phyloP scores from a whole-genome alignment of 2,797 vertebrate species.

The Myripristis murdjan region DNA sequence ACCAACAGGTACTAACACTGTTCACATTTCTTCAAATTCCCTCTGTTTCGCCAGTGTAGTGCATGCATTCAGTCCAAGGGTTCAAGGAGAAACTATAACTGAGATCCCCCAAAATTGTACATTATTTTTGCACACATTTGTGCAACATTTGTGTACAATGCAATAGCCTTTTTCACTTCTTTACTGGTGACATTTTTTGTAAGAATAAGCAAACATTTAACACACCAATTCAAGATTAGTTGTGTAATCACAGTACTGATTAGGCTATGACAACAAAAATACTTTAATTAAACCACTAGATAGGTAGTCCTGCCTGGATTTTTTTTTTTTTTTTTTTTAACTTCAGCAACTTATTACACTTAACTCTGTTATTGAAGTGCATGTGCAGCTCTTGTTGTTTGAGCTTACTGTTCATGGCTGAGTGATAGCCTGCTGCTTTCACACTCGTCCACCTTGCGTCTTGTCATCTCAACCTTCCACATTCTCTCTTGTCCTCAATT shows the following conservation, averaged over 20 bases:
- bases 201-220: neutral
- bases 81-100: neutral
- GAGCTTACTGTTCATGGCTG: slow-evolving; percentile 49
- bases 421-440: slow-evolving; percentile 61
- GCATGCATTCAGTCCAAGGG: slow-evolving; percentile 57
- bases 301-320: neutral
- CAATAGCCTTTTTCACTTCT: neutral
- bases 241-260: neutral
- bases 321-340: neutral
- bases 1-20: slow-evolving; percentile 93
- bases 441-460: slow-evolving; percentile 38
- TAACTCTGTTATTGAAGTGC: slow-evolving; percentile 37
- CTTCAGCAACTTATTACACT: neutral
- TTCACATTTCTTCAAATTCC: slow-evolving; percentile 52
- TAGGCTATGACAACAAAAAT: neutral
- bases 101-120: neutral
- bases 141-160: slow-evolving; percentile 4
- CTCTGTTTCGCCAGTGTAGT: slow-evolving; percentile 35
- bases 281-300: neutral
- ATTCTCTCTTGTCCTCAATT: slow-evolving; percentile 72
- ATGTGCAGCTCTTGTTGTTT: slow-evolving; percentile 50
- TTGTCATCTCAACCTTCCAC: slow-evolving; percentile 57
- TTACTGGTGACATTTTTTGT: neutral
- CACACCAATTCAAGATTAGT: neutral
- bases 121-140: too few species aligned